phyloP scores from a whole-genome alignment of 2,797 vertebrate species.

The Okamejei kenojei region DNA sequence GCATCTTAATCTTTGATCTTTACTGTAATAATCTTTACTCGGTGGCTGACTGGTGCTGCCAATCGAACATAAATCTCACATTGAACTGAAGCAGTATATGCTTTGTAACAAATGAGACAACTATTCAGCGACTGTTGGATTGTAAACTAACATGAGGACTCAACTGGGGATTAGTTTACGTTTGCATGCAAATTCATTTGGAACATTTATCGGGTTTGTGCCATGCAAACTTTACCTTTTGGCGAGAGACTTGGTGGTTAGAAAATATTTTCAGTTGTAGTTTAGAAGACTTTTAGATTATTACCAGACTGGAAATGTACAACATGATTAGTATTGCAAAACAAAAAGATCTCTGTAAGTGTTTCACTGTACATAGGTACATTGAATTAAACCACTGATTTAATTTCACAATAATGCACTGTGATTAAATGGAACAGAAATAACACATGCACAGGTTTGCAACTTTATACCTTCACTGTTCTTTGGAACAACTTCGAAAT shows the following conservation, averaged over 20 bases:
- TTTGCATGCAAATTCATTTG: not conserved
- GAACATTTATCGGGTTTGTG: not conserved
- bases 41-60: not conserved
- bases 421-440: not conserved
- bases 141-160: not conserved
- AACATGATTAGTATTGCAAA: not conserved
- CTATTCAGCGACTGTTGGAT: no score
- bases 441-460: not conserved
- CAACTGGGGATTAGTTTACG: not conserved
- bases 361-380: no score
- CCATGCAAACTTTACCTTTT: not conserved
- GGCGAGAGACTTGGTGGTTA: not conserved
- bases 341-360: not conserved
- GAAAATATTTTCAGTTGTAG: not conserved
- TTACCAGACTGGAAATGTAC: no score
- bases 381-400: no score
- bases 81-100: not conserved
- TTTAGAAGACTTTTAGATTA: not conserved
- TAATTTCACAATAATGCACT: not conserved
- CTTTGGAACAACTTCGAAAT: not conserved
- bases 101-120: not conserved
- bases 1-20: not conserved
- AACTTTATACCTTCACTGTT: not conserved
- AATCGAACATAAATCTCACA: not conserved
- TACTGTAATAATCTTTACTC: not conserved